A percentile compares a stretch with the other conserved stretches of the same genome.
Evolutionary conservation across 2,888 invertebrate genomes (phyloP).

Genomic region (Heliconius hortense): DNA sequence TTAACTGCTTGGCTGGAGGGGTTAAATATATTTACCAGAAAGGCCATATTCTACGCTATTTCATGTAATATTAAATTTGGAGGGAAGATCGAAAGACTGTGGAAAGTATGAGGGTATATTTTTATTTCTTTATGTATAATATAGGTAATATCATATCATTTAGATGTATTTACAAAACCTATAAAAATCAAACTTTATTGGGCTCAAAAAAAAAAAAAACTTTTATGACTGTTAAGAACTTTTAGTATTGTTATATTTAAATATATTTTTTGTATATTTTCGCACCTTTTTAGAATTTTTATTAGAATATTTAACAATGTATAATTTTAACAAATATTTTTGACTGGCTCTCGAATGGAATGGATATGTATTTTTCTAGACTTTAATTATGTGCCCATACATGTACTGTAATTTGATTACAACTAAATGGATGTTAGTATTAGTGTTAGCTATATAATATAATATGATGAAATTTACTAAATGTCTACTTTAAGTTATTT

Average conservation of each 20-base stretch:
- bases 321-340: not conserved
- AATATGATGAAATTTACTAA: not conserved
- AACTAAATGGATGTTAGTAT: not conserved
- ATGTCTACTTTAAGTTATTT: not conserved
- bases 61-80: not conserved
- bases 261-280: slow-evolving; percentile 3
- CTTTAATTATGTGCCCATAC: not conserved
- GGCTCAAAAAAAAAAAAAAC: not conserved
- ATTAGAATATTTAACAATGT: not conserved
- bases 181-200: not conserved
- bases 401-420: slow-evolving; percentile 1
- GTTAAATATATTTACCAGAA: not conserved
- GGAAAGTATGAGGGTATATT: not conserved
- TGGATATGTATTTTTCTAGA: not conserved
- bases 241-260: not conserved
- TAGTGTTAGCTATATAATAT: not conserved
- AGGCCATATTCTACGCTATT: not conserved
- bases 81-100: not conserved
- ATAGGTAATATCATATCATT: not conserved
- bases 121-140: not conserved
- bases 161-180: slow-evolving; percentile 1
- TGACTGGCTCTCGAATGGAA: not conserved
- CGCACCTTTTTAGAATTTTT: slow-evolving; percentile 1
- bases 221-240: not conserved
- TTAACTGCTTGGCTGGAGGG: not conserved